These are phyloP conservation scores for Urocitellus parryii DNA, from an alignment of 2,113 vertebrate species.

Conservation along the genomic window DNA sequence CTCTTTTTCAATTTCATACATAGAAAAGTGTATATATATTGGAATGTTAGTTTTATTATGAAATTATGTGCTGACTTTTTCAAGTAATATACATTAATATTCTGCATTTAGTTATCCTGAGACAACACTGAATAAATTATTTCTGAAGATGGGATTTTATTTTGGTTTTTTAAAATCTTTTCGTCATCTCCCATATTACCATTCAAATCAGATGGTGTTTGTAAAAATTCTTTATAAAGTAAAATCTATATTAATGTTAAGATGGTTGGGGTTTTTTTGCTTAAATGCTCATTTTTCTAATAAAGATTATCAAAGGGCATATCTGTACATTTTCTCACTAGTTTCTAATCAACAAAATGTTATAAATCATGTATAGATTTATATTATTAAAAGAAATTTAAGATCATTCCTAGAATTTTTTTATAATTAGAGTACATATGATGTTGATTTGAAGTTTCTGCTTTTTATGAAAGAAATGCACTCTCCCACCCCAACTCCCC, in stretches of 20 bases:
- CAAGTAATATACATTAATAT: slow-evolving; percentile 17
- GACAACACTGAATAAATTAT: not conserved
- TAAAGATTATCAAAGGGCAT: not conserved
- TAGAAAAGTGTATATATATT: not conserved
- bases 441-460: slow-evolving; percentile 45
- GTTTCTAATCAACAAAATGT: slow-evolving; percentile 28
- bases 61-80: not conserved
- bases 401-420: not conserved
- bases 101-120: not conserved
- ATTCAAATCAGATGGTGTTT: slow-evolving; percentile 4
- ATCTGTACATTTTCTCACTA: slow-evolving; percentile 20
- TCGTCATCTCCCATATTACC: not conserved
- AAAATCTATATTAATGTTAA: slow-evolving; percentile 1
- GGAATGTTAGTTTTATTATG: slow-evolving; percentile 45
- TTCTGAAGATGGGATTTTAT: slow-evolving; percentile 1
- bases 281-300: slow-evolving; percentile 26
- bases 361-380: not conserved
- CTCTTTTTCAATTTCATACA: not conserved
- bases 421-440: not conserved
- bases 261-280: not conserved
- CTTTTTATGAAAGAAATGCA: slow-evolving; percentile 19
- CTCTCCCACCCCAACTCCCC: not conserved
- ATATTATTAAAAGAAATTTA: not conserved
- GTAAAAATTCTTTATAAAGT: slow-evolving; percentile 46
- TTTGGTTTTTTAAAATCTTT: not conserved